Evolutionary conservation across 1,140 invertebrate genomes (phyloP).

Genomic region (Brachionus angularis): DNA sequence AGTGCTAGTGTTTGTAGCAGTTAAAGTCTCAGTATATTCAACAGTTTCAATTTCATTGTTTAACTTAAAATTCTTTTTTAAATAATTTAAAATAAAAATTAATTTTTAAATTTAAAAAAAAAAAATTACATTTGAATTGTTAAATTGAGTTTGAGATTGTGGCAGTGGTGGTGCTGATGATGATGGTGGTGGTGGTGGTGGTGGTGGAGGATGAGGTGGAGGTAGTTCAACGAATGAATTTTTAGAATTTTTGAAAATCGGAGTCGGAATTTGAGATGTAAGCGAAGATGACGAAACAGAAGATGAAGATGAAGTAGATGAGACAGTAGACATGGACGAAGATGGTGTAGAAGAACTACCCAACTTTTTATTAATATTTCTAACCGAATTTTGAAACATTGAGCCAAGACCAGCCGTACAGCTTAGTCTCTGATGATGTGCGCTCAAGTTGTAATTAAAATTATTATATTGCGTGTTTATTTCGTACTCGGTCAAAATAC

Average conservation of each 20-base stretch:
- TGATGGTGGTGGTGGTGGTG: not conserved
- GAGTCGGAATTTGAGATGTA: slow-evolving; percentile 15
- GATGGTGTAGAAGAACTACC: slow-evolving; percentile 10
- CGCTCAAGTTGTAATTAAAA: slow-evolving; percentile 35
- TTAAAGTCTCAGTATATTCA: too few relatives aligned
- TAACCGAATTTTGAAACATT: not conserved
- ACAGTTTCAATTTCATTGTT: too few relatives aligned
- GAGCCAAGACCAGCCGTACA: not conserved
- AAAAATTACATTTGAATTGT: too few relatives aligned
- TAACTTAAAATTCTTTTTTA: too few relatives aligned
- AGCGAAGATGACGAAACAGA: slow-evolving; percentile 29
- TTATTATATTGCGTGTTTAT: slow-evolving; percentile 39
- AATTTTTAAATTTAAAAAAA: too few relatives aligned
- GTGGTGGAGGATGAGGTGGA: not conserved
- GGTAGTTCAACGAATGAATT: slow-evolving; percentile 23
- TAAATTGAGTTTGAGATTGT: too few relatives aligned
- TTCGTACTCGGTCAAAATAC: slow-evolving; percentile 42
- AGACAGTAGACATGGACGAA: slow-evolving; percentile 44
- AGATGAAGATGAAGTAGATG: slow-evolving; percentile 49
- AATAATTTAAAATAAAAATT: too few relatives aligned
- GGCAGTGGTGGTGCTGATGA: slow-evolving; percentile 48
- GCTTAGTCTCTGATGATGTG: slow-evolving; percentile 12
- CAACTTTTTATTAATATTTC: slow-evolving; percentile 40
- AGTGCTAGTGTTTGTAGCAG: too few relatives aligned
- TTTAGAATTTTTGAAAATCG: not conserved